Conservation (phyloP, 2,113 vertebrate genomes). For the Castor canadensis region DNA sequence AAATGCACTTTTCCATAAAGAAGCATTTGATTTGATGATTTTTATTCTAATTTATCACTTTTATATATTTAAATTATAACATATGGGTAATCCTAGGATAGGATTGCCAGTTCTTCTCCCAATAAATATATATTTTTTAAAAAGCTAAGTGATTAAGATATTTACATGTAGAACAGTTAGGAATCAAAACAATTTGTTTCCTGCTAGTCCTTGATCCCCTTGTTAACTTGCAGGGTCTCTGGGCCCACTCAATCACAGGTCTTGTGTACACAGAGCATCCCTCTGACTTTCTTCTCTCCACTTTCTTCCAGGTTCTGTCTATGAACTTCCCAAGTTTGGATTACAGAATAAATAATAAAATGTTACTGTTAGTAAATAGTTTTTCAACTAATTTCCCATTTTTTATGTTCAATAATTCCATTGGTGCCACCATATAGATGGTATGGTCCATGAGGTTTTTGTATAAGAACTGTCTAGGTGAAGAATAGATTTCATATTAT, state of each 20-base stretch:
- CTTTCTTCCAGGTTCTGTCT: not conserved
- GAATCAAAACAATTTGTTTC: not conserved
- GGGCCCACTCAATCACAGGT: not conserved
- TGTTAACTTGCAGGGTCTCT: not conserved
- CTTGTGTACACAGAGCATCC: not conserved
- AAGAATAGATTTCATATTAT: not conserved
- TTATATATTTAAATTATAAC: not conserved
- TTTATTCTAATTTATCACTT: not conserved
- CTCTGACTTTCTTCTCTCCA: not conserved
- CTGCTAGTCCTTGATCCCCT: not conserved
- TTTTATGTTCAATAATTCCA: not conserved
- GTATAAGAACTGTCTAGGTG: not conserved
- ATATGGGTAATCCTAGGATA: not conserved
- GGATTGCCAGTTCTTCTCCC: not conserved
- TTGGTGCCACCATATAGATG: not conserved
- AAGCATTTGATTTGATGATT: not conserved
- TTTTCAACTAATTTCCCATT: not conserved
- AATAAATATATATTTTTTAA: not conserved
- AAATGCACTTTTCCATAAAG: not conserved
- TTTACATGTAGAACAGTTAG: not conserved
- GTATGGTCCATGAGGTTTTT: not conserved
- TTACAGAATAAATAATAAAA: not conserved
- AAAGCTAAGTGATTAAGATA: not conserved
- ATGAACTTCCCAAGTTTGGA: not conserved
- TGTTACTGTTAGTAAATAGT: not conserved